These are phyloP conservation scores for Drosophila lowei DNA, from an alignment of 1,140 invertebrate genomes.

Conservation along the genomic window DNA sequence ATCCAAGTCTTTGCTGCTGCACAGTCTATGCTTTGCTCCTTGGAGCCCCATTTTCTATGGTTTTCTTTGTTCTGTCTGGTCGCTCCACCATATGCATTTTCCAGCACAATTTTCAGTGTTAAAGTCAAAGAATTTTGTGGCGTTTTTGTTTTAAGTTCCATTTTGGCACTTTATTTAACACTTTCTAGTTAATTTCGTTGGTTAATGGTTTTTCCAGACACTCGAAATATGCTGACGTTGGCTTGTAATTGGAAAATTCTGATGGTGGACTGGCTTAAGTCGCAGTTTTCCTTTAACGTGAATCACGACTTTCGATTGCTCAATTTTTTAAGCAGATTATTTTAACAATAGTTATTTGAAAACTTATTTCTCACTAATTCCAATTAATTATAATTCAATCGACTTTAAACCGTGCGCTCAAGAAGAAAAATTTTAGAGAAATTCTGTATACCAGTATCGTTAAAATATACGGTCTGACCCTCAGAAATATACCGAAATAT, in stretches of 20 bases:
- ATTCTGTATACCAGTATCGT: too few relatives aligned
- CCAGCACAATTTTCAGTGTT: not conserved
- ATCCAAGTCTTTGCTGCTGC: constrained; percentile 55
- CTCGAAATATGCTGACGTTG: constrained; percentile 22
- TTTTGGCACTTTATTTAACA: not conserved
- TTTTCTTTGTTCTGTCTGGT: constrained; percentile 39
- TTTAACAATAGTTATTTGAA: not conserved
- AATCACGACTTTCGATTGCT: not conserved
- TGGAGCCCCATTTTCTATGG: constrained; percentile 56
- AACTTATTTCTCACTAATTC: not conserved
- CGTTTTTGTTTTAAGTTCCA: not conserved
- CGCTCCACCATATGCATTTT: constrained; percentile 29
- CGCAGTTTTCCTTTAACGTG: not conserved
- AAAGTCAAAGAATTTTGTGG: not conserved
- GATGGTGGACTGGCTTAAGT: not conserved
- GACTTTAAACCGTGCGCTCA: too few relatives aligned
- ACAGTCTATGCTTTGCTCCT: constrained; percentile 45
- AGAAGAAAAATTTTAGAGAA: too few relatives aligned
- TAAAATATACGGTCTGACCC: too few relatives aligned
- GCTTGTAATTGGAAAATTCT: not conserved
- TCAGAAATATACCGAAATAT: too few relatives aligned
- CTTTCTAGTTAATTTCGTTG: not conserved
- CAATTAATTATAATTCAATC: not conserved
- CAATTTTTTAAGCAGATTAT: not conserved
- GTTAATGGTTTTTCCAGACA: not conserved